These are phyloP conservation scores for Crotalus horridus DNA, from an alignment of 2,113 vertebrate species.

Conservation along the genomic window DNA sequence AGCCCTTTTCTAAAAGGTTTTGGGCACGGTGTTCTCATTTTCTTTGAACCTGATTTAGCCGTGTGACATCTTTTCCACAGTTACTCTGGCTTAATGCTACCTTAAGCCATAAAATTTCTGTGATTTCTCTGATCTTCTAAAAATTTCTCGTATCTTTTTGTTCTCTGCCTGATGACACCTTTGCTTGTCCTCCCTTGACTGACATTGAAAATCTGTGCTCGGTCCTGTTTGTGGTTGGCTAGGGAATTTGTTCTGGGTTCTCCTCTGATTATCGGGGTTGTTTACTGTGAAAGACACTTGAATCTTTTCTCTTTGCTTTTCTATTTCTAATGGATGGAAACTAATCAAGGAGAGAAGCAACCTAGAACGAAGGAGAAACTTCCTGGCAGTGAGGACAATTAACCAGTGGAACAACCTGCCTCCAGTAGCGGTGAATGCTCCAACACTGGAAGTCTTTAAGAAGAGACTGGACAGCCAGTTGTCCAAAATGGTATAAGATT, in stretches of 20 bases:
- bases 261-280: neutral
- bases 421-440: too few species aligned
- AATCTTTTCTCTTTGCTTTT: neutral
- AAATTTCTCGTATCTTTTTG: neutral
- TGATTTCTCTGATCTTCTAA: neutral
- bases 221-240: neutral
- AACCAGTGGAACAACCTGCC: too few species aligned
- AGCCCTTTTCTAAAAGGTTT: neutral
- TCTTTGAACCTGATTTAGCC: neutral
- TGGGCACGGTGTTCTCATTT: neutral
- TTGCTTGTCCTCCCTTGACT: neutral
- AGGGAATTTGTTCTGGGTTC: neutral
- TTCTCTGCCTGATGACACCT: neutral
- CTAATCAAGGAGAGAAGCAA: too few species aligned
- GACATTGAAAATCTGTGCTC: neutral
- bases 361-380: too few species aligned
- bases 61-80: neutral
- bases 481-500: too few species aligned
- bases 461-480: too few species aligned
- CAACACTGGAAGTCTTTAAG: too few species aligned
- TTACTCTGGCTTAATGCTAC: neutral
- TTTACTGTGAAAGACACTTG: neutral
- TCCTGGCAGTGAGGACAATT: too few species aligned
- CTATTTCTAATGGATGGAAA: too few species aligned
- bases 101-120: neutral